A percentile compares a stretch with the other conserved stretches of the same genome.
Evolutionary conservation across 1,140 invertebrate genomes (phyloP).

Genomic region (Drosophila chauvacae): DNA sequence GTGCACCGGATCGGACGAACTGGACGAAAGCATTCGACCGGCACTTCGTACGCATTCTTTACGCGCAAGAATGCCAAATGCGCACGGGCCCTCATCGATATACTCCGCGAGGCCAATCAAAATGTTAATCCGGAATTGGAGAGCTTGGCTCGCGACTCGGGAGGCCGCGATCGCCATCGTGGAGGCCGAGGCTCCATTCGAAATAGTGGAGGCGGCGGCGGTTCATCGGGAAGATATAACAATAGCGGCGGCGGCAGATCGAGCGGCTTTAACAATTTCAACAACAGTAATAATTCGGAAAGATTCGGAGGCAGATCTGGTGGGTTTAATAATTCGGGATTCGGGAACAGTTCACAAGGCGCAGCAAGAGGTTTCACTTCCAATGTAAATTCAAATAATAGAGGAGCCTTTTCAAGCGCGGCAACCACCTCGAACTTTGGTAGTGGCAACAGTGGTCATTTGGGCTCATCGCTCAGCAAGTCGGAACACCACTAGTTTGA

Average conservation of each 20-base stretch:
- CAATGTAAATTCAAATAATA: slow-evolving; percentile 13
- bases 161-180: slow-evolving; percentile 54
- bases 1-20: slow-evolving; percentile 99
- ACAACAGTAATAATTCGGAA: background rate
- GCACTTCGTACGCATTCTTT: slow-evolving; percentile 78
- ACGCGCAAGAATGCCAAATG: slow-evolving; percentile 69
- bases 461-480: background rate
- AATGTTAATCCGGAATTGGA: slow-evolving; percentile 86
- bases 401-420: background rate
- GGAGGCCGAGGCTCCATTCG: slow-evolving; percentile 21
- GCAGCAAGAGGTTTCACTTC: slow-evolving; percentile 22
- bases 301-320: slow-evolving; percentile 11
- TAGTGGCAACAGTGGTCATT: background rate
- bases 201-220: slow-evolving; percentile 6
- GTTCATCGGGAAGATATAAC: slow-evolving; percentile 13
- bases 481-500: background rate
- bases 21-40: slow-evolving; percentile 87
- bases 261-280: slow-evolving; percentile 25
- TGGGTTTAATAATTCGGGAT: slow-evolving; percentile 14
- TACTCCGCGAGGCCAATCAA: slow-evolving; percentile 95
- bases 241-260: slow-evolving; percentile 18
- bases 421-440: background rate
- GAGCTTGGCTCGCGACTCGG: slow-evolving; percentile 86
- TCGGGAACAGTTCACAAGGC: slow-evolving; percentile 18
- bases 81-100: slow-evolving; percentile 96